Conservation (phyloP, 2,113 vertebrate genomes). For the Saccopteryx bilineata region DNA sequence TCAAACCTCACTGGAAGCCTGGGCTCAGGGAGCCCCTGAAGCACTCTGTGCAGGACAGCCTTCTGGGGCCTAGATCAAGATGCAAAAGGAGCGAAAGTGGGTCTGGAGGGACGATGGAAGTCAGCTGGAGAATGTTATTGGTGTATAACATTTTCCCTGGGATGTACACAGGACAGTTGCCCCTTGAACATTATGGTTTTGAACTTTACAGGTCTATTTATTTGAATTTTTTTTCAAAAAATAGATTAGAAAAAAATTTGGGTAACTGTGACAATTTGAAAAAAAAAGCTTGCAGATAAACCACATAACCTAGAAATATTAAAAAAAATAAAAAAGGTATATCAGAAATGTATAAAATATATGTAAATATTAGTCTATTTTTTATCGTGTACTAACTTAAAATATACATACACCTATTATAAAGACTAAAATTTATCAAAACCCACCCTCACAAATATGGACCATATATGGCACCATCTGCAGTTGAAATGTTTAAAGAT, state of each 20-base stretch:
- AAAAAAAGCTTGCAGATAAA: background rate
- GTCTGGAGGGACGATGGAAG: background rate
- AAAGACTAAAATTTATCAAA: background rate
- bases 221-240: background rate
- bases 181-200: background rate
- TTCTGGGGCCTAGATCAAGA: background rate
- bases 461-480: background rate
- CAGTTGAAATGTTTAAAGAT: background rate
- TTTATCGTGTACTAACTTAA: background rate
- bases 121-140: background rate
- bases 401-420: background rate
- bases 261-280: background rate
- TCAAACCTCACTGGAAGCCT: background rate
- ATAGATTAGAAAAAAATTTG: too few relatives aligned
- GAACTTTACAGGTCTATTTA: background rate
- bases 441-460: background rate
- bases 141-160: background rate
- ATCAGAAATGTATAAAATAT: background rate
- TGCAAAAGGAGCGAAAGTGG: background rate
- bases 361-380: background rate
- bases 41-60: too few relatives aligned
- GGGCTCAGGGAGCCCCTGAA: background rate
- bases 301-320: background rate
- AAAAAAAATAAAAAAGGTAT: background rate
- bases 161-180: background rate